Evolutionary conservation across 2,888 invertebrate species (phyloP), one percentile per base, ranked within the genome.

Genomic region (Napeogenes inachia): DNA sequence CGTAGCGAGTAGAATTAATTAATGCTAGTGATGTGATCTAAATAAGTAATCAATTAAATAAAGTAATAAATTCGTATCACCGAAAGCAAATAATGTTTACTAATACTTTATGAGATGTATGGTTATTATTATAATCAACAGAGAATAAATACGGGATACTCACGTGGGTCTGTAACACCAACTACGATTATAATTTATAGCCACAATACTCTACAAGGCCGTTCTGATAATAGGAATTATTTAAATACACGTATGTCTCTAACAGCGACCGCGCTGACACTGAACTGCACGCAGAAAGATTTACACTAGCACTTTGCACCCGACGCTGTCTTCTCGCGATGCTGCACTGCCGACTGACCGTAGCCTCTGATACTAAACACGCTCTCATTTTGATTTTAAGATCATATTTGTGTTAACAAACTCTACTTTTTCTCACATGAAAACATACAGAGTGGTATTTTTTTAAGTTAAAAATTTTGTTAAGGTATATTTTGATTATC

Each of bases 161-260:
- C 50, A 50, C 50, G 30, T 50, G 50, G 21, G 30, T 30, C 21
- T 30, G 50, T n/a, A 50, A 6, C 30, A 50, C 21, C 50, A 42
- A 42, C 12, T 42, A 42, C 42, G 42, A 42, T 42, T 10, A 42
- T 42, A 42, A 42, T 42, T 42, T 50, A 50, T 50, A 12, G 10
- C 10, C 50, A 50, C 50, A 50, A 50, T 30, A 21, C 30, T 30
- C 42, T 42, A 42, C 50, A 50, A 50, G 50, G 50, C 30, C 50
- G 50, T 30, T 30, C 10, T 50, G 30, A 50, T 50, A 50, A 12
- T 42, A 42, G 42, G 10, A 75, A 72, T 74, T 69, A 70, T 55
- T 46, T 57, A 47, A 62, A 59, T 42, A 59, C 63, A 46, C 57
- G 46, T 33, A 21, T 53, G 63, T 70, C 69, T 57, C 71, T 68